Percentiles rank a stretch among this genome's conserved stretches.
Conservation (phyloP, 2,797 vertebrate genomes). For the Botia almorhae region DNA sequence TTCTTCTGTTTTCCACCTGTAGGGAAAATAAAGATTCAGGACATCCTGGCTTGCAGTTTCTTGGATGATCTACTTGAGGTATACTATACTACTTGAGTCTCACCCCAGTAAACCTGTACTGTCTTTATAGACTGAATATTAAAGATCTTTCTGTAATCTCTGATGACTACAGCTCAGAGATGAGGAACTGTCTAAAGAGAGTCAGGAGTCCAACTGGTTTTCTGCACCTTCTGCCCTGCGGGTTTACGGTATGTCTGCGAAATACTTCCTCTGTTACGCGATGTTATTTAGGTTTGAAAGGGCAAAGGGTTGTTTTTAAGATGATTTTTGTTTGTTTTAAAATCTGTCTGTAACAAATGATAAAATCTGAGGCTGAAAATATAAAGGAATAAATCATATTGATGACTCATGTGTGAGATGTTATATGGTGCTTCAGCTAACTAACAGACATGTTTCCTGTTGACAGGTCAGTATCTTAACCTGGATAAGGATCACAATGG, state of each 20-base stretch:
- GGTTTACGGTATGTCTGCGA: constrained; percentile 86
- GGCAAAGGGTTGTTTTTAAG: no score
- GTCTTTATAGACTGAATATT: no score
- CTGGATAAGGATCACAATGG: constrained; percentile 90
- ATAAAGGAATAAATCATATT: no score
- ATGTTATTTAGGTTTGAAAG: not conserved
- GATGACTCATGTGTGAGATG: no score
- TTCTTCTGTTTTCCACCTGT: constrained; percentile 45
- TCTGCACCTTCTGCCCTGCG: constrained; percentile 94
- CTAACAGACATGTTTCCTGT: not conserved
- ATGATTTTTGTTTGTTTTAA: no score
- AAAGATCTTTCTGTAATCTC: no score
- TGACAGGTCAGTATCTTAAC: constrained; percentile 91
- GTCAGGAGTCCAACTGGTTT: constrained; percentile 94
- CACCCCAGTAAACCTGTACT: not conserved
- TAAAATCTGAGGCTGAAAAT: no score
- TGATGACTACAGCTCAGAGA: constrained; percentile 85
- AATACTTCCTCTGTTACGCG: not conserved
- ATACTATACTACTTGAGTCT: constrained; percentile 50
- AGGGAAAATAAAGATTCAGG: constrained; percentile 99
- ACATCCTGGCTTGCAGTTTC: constrained; percentile 98
- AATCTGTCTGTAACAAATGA: no score
- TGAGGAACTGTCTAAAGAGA: constrained; percentile 77
- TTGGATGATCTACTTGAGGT: constrained; percentile 97
- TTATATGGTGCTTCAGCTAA: no score